phyloP scores from a whole-genome alignment of 2,113 vertebrate genomes.

The Chloroceryle aenea region DNA sequence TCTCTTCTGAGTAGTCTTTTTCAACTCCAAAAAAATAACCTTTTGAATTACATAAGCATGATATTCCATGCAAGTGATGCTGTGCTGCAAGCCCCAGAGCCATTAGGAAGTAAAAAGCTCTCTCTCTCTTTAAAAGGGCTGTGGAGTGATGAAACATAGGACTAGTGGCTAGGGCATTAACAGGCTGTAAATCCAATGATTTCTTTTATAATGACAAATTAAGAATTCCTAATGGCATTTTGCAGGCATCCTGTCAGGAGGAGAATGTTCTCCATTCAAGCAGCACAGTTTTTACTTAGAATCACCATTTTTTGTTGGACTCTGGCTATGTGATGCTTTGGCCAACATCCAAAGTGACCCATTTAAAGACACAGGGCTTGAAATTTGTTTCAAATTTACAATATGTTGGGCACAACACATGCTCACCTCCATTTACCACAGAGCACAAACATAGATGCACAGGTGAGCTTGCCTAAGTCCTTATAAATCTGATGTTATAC shows the following conservation, averaged over 20 bases:
- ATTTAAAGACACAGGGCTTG: background rate
- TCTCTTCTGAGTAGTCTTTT: background rate
- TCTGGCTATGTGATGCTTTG: background rate
- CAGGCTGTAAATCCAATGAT: constrained; percentile 23
- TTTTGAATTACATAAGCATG: constrained; percentile 50
- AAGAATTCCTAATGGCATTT: constrained; percentile 27
- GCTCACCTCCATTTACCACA: background rate
- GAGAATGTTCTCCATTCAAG: background rate
- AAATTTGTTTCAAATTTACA: background rate
- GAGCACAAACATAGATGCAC: fast-evolving
- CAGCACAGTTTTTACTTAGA: background rate
- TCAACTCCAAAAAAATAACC: constrained; percentile 25
- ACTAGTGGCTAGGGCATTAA: background rate
- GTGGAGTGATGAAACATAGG: background rate
- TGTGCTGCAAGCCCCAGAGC: constrained; percentile 47
- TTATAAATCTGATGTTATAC: background rate
- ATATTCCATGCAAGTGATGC: constrained; percentile 41
- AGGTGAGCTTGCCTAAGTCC: background rate
- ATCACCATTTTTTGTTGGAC: background rate
- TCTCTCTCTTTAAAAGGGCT: constrained; percentile 41
- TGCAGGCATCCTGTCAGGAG: background rate
- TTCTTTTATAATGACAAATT: constrained; percentile 35
- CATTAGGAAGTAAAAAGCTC: constrained; percentile 48
- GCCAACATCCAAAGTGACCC: background rate
- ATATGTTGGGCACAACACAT: too few relatives aligned